Conservation (phyloP, 2,797 vertebrate genomes). For the Etheostoma nigrum region DNA sequence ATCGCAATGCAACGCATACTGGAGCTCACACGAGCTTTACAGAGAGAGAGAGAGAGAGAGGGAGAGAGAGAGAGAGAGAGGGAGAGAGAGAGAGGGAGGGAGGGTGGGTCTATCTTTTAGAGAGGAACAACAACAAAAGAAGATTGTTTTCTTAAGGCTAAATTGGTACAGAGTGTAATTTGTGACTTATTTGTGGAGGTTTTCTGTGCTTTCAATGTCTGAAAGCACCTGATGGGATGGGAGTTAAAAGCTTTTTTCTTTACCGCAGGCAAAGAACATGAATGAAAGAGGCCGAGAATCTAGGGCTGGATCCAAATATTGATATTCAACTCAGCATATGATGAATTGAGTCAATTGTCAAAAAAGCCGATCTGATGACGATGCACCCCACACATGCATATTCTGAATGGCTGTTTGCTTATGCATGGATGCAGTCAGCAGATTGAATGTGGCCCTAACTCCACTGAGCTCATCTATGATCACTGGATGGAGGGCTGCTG, state of each 20-base stretch:
- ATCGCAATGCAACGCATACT: constrained; percentile 34
- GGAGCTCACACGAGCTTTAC: constrained; percentile 43
- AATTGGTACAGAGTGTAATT: constrained; percentile 25
- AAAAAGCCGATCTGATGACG: constrained; percentile 21
- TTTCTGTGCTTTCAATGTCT: not conserved
- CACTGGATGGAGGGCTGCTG: constrained; percentile 42
- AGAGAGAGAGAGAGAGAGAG: not conserved
- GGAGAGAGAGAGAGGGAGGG: constrained; percentile 22
- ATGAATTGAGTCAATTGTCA: constrained; percentile 35
- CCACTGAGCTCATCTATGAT: constrained; percentile 68
- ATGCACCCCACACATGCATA: not conserved
- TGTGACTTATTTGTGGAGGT: constrained; percentile 23
- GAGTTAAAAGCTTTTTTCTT: constrained; percentile 57
- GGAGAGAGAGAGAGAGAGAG: not conserved
- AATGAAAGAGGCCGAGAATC: constrained; percentile 29
- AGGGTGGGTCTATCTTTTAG: constrained; percentile 56
- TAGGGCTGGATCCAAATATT: not conserved
- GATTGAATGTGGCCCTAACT: constrained; percentile 55
- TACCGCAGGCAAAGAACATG: constrained; percentile 39
- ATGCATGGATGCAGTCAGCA: constrained; percentile 58
- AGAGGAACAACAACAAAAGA: constrained; percentile 63
- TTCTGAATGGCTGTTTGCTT: constrained; percentile 43
- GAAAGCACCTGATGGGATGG: constrained; percentile 8
- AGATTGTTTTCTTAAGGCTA: constrained; percentile 50
- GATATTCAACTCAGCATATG: not conserved